Base-by-base conservation (phyloP, 1,140 invertebrate genomes). In the Camponotus pennsylvanicus region DNA sequence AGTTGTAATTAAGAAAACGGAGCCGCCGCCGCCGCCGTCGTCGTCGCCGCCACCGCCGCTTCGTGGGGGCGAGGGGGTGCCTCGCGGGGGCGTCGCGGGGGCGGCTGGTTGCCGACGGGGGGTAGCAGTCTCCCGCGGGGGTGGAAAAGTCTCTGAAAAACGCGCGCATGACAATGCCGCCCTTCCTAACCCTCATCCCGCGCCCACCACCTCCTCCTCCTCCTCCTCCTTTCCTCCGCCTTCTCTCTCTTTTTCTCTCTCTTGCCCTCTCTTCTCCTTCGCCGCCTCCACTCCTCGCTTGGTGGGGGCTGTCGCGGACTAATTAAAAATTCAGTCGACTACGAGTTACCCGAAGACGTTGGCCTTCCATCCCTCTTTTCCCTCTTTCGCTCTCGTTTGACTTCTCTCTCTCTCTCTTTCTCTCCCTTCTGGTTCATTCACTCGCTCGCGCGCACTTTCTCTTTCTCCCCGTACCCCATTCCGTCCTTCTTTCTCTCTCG, bases 1-100 rank as follows among this genome's bases (percentile, higher is more conserved):
- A 92, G 94, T 93, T 93, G 94, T 95, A 95, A 95, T 95, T 95
- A 95, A 95, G 94, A 95, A 95, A 95, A 94, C 94, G 93, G 91
- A 93, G 93, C 88, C 85, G 87, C 90, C 90, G 91, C 64, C 85
- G 88, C 86, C 82, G 82, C 73, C 80, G 49, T 59, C 89, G 49
- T 61, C 89, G 84, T 83, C 82, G 79, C 71, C 79, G 85, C 21
- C 66, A 66, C 76, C 76, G 79, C 69, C 61, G 82, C 64, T 57
- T 66, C 80, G 79, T 80, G 77, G 55, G 84, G 73, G 57, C 61
- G 83, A 86, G 87, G 86, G 85, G 75, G 77, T 73, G 77, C 40
- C 70, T 73, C 55, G 69, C 78, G 52, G 78, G 49, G 78, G 57
- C 70, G 66, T 63, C 63, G 89, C 77, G 86, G 89, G 91, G 82